Base-by-base conservation (phyloP, 2,888 invertebrate genomes). In the Watsonalla binaria region DNA sequence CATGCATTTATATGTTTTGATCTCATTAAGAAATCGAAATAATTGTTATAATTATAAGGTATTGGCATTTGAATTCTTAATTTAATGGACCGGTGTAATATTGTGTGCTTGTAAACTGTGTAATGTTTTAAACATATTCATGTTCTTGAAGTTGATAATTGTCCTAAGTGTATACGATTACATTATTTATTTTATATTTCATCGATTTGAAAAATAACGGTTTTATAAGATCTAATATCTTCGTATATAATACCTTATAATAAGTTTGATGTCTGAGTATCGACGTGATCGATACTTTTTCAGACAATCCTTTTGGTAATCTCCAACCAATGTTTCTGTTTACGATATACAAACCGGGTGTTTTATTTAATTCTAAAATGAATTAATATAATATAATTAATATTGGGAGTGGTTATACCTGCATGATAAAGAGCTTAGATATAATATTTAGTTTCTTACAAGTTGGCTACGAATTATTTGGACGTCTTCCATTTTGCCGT, bases 381-480 rank as follows among this genome's bases (percentile, higher is more conserved):
- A 11, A 47, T 60, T 51, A 50, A 9, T 45, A 47, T 6, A 37
- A 48, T 49, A 45, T 24, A 24, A 24, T 9, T 51, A 49, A 51
- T 54, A 47, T 46, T 47, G 51, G 55, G 61, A 58, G 49, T 62
- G 62, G 65, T 65, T 70, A 63, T 59, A 72, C 66, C 66, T 69
- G 72, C 74, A 74, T 77, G 71, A 72, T 74, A 68, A 70, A 68
- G 82, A 81, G 81, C 76, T 81, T 83, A 81, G 79, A 65, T 58
- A 70, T 71, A 63, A 78, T 59, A 60, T 81, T 81, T 79, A 78
- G 76, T 82, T 84, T 78, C 66, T 69, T 81, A 80, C 72, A 72
- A 74, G 90, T 90, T 90, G 90, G 90, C 89, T 90, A 90, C 90
- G 82, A 89, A 90, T 90, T 90, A 90, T 89, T 89, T 86, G 76